Conservation (phyloP, 1,140 invertebrate species). For the Papilio dardanus region DNA sequence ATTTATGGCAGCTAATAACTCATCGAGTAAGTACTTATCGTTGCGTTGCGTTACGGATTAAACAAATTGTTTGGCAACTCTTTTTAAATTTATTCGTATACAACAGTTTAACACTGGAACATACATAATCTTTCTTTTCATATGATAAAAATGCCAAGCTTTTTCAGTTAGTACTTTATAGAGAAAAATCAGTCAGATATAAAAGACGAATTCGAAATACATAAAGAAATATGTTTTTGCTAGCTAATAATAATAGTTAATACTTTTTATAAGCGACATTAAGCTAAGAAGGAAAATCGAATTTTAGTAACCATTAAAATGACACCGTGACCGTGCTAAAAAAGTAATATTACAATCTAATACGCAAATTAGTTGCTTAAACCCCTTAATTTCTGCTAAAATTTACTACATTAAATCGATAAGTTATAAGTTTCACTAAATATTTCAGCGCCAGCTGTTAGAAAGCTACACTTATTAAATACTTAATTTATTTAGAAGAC, state of each 20-base stretch:
- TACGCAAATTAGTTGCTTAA: too few species aligned
- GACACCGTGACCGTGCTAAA: too few species aligned
- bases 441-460: not conserved
- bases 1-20: conserved; percentile 30
- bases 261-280: too few species aligned
- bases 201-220: not conserved
- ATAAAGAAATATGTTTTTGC: too few species aligned
- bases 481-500: not conserved
- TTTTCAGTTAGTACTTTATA: not conserved
- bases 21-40: conserved; percentile 32
- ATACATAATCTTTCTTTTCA: not conserved
- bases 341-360: too few species aligned
- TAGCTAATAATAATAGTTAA: too few species aligned
- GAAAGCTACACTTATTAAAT: not conserved
- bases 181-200: not conserved
- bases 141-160: not conserved
- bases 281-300: too few species aligned
- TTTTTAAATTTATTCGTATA: conserved; percentile 8
- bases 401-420: not conserved
- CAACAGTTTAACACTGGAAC: conserved; percentile 5
- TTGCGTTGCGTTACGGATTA: conserved; percentile 32
- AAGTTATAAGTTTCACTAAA: conserved; percentile 4
- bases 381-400: not conserved
- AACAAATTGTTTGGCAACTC: conserved; percentile 37
- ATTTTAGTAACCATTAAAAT: too few species aligned